Percentiles rank a stretch among this genome's conserved stretches.
Conservation (phyloP, 2,113 vertebrate genomes). For the Piprites chloris region DNA sequence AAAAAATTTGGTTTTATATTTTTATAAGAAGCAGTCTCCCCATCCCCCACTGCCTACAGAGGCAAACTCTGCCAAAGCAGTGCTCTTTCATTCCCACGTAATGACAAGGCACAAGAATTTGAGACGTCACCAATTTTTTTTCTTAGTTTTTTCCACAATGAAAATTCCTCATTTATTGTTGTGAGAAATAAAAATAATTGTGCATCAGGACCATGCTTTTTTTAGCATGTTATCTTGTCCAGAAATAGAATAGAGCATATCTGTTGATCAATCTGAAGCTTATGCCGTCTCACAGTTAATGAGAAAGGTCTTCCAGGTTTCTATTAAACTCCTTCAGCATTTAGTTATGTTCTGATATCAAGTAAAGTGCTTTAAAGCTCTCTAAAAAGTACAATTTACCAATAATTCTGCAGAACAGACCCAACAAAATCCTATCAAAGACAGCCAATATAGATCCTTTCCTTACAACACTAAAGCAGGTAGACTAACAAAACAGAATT, state of each 20-base stretch:
- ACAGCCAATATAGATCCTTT: constrained; percentile 7
- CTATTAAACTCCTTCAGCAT: not conserved
- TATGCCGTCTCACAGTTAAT: not conserved
- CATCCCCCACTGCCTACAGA: not conserved
- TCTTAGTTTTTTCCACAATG: not conserved
- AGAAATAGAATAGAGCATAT: not conserved
- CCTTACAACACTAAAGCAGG: not conserved
- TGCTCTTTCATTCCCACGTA: not conserved
- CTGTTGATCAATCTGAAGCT: not conserved
- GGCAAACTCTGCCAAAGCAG: not conserved
- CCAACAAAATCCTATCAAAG: not conserved
- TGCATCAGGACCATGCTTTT: not conserved
- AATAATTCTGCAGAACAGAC: not conserved
- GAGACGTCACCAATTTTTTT: not conserved
- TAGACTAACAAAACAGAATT: not conserved
- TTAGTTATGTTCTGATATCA: constrained; percentile 1
- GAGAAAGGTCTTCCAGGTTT: not conserved
- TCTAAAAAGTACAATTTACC: constrained; percentile 24
- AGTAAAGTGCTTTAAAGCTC: not conserved
- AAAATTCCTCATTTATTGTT: not conserved
- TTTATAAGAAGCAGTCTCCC: not conserved
- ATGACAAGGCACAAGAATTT: not conserved
- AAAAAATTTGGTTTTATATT: not conserved
- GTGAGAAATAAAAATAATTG: not conserved
- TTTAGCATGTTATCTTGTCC: not conserved